Percentiles rank a stretch among this genome's conserved stretches.
These are phyloP conservation scores for Torymus aiolomorphi DNA, from an alignment of 2,888 invertebrate genomes.

Conservation along the genomic window DNA sequence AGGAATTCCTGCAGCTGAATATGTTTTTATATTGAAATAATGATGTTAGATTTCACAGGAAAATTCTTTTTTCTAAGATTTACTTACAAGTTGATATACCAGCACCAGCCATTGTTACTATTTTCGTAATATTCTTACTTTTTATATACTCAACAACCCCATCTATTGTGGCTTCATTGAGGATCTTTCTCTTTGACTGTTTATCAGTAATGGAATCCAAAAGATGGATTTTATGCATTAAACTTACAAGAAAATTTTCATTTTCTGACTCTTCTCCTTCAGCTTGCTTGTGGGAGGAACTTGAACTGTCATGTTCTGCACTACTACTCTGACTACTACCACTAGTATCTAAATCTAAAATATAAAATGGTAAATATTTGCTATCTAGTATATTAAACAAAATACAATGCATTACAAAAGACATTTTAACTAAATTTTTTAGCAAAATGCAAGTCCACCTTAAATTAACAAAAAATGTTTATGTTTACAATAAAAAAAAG, in stretches of 20 bases:
- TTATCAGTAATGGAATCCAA: constrained; percentile 74
- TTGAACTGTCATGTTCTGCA: constrained; percentile 39
- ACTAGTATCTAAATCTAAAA: neutral
- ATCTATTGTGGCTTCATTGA: constrained; percentile 84
- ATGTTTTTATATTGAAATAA: neutral
- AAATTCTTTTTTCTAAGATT: neutral
- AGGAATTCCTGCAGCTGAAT: constrained; percentile 94
- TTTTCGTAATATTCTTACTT: constrained; percentile 85
- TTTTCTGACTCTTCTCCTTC: constrained; percentile 76
- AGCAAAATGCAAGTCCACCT: too few species aligned
- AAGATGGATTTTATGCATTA: constrained; percentile 75
- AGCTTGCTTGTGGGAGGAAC: constrained; percentile 57
- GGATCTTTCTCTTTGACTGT: constrained; percentile 75
- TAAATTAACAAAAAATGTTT: too few species aligned
- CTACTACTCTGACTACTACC: neutral
- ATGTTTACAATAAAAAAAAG: neutral
- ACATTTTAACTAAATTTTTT: too few species aligned
- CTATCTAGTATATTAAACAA: too few species aligned
- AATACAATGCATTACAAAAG: too few species aligned
- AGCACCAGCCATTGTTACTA: constrained; percentile 96
- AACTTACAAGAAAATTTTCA: constrained; percentile 77
- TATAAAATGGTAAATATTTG: too few species aligned
- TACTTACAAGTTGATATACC: constrained; percentile 96
- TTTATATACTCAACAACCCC: constrained; percentile 89
- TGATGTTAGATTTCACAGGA: too few species aligned